Evolutionary conservation across 37 sponge, comb jelly and placozoan species (phyloP).

Genomic region (Cliona cf. orientalis): DNA sequence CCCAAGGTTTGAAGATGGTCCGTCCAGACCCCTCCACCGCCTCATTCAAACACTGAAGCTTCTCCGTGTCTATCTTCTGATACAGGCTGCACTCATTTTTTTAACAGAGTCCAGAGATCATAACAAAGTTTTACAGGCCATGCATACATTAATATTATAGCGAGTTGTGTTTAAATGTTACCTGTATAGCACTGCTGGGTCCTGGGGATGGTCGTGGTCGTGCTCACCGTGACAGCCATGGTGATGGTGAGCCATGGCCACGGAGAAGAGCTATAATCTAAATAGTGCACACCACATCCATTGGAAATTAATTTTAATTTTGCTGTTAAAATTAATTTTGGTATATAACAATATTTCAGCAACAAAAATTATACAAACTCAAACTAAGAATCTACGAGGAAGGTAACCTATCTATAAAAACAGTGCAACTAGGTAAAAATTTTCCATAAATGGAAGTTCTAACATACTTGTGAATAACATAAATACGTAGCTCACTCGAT

Average conservation of each 20-base stretch:
- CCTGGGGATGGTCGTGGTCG: slow-evolving; percentile 47
- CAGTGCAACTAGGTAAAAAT: too few relatives aligned
- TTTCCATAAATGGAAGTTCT: too few relatives aligned
- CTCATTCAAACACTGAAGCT: slow-evolving; percentile 92
- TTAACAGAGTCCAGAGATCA: not conserved
- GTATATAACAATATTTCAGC: too few relatives aligned
- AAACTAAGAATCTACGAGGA: too few relatives aligned
- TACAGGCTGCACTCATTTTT: slow-evolving; percentile 49
- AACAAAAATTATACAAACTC: too few relatives aligned
- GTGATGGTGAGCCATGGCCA: slow-evolving; percentile 41
- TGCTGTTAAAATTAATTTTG: not conserved
- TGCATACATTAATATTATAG: not conserved
- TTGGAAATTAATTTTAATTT: not conserved
- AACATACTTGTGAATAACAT: too few relatives aligned
- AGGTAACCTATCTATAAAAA: too few relatives aligned
- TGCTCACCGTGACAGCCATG: slow-evolving; percentile 36
- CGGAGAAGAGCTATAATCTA: not conserved
- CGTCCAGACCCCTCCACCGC: slow-evolving; percentile 84
- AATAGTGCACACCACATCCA: not conserved
- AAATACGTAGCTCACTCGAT: not conserved
- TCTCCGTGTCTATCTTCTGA: slow-evolving; percentile 85
- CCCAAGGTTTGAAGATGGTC: slow-evolving; percentile 96
- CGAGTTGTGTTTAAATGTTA: not conserved
- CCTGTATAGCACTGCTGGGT: slow-evolving; percentile 62
- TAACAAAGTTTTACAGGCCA: not conserved